Conservation (phyloP, 2,113 vertebrate species). For the Psophia crepitans region DNA sequence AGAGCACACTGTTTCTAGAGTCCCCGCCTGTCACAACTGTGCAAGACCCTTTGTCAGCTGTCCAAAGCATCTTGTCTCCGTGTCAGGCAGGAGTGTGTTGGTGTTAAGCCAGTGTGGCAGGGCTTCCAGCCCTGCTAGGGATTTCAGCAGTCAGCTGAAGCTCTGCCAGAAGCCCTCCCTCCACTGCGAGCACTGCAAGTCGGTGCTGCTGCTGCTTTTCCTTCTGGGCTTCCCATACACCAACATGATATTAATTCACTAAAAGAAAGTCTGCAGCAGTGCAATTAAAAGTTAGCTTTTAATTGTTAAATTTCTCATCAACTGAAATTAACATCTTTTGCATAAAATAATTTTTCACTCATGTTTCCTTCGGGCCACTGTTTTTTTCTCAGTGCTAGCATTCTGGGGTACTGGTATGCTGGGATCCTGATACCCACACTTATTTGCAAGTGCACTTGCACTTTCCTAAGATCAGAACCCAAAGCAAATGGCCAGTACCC, state of each 20-base stretch:
- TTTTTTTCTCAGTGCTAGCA: neutral
- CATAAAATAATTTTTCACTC: neutral
- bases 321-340: neutral
- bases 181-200: neutral
- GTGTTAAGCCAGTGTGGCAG: neutral
- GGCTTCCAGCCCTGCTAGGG: neutral
- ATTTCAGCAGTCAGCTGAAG: neutral
- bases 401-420: neutral
- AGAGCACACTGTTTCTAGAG: neutral
- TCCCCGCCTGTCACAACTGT: fast-evolving
- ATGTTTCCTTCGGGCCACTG: neutral
- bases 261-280: neutral
- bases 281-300: neutral
- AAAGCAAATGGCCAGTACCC: neutral
- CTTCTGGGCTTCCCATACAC: neutral
- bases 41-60: neutral
- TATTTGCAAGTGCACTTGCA: neutral
- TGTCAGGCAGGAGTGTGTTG: neutral
- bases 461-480: neutral
- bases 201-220: neutral
- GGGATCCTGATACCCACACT: neutral
- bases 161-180: neutral
- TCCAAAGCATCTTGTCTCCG: neutral
- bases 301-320: neutral
- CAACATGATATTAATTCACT: neutral